These are phyloP conservation scores for Nephotettix cincticeps DNA, from an alignment of 1,140 invertebrate genomes.

Conservation along the genomic window DNA sequence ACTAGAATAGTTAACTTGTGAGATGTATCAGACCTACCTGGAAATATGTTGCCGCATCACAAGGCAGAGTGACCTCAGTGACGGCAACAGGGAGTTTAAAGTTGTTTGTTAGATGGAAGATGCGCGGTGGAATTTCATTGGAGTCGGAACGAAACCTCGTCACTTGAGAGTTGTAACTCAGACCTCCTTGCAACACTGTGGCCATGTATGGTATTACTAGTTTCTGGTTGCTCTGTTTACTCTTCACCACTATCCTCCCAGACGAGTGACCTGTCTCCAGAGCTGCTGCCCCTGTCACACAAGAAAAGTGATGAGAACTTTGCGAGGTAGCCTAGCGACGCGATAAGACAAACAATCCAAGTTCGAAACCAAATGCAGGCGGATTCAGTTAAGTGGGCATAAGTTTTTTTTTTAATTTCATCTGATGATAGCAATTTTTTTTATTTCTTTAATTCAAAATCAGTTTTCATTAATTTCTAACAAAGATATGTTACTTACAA, in stretches of 20 bases:
- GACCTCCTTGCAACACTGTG: conserved; percentile 56
- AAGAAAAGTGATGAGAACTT: too few species aligned
- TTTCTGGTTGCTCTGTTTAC: conserved; percentile 60
- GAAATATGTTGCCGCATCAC: conserved; percentile 61
- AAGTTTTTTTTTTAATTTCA: too few species aligned
- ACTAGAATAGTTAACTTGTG: background rate
- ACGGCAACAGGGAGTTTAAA: conserved; percentile 69
- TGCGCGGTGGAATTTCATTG: conserved; percentile 49
- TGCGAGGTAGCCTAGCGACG: too few species aligned
- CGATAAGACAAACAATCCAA: too few species aligned
- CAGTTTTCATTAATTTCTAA: too few species aligned
- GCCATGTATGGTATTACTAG: conserved; percentile 59
- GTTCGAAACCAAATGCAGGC: too few species aligned
- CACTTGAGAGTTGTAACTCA: conserved; percentile 54
- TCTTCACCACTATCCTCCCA: conserved; percentile 69
- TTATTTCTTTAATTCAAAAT: too few species aligned
- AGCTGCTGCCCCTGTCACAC: conserved; percentile 53
- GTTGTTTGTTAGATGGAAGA: conserved; percentile 66
- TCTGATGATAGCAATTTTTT: too few species aligned
- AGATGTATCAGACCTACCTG: conserved; percentile 46
- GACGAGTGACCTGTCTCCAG: conserved; percentile 55
- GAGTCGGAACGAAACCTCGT: conserved; percentile 58
- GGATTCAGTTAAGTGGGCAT: too few species aligned
- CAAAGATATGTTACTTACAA: conserved; percentile 72
- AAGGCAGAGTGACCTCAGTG: conserved; percentile 64